phyloP scores from a whole-genome alignment of 2,888 invertebrate species.

The Pristionchus entomophagus region DNA sequence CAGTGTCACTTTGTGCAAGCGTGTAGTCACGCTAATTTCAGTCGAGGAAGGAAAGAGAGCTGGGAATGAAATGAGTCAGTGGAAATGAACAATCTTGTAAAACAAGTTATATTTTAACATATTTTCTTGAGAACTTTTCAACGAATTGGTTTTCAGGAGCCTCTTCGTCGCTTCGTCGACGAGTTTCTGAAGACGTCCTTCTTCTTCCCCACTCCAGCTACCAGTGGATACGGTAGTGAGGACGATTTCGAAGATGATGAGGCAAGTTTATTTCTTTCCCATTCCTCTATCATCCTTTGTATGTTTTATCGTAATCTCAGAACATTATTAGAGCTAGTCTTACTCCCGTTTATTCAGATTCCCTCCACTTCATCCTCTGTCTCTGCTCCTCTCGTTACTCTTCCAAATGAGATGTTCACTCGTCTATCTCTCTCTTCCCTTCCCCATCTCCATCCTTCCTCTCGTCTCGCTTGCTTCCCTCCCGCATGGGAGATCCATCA shows the following conservation, averaged over 20 bases:
- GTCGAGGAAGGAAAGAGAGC: too few species aligned
- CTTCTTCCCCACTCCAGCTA: not conserved
- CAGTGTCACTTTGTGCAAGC: not conserved
- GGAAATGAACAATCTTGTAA: too few species aligned
- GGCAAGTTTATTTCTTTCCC: not conserved
- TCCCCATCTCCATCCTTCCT: not conserved
- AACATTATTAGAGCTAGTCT: too few species aligned
- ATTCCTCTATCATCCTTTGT: not conserved
- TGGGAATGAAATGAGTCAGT: too few species aligned
- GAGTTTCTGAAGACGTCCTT: conserved; percentile 14
- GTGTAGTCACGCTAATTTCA: too few species aligned
- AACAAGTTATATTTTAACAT: too few species aligned
- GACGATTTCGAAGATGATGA: conserved; percentile 1
- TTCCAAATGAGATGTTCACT: not conserved
- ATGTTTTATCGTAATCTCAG: too few species aligned
- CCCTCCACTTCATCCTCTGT: conserved; percentile 5
- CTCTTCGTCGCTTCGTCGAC: not conserved
- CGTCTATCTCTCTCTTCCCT: not conserved
- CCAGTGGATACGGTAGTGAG: not conserved
- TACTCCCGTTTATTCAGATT: not conserved
- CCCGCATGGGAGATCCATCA: conserved; percentile 15
- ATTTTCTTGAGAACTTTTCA: too few species aligned
- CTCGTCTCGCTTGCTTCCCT: conserved; percentile 7
- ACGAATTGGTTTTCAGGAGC: not conserved
- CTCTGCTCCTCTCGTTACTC: not conserved